phyloP scores from a whole-genome alignment of 2,888 invertebrate species.

The Charanyca ferruginea region DNA sequence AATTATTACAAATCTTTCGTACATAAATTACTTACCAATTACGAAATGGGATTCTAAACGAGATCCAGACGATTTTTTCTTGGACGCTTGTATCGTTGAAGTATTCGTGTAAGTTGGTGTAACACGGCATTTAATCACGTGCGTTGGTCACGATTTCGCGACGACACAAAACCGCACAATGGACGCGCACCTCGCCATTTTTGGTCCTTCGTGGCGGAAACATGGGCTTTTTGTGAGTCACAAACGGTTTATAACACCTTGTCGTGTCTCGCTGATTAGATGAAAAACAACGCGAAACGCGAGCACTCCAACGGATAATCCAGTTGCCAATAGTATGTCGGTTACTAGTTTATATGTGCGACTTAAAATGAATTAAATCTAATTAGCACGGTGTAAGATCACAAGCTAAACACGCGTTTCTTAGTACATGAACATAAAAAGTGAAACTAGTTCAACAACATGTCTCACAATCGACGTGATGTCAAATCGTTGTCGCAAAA shows the following conservation, averaged over 20 bases:
- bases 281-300: conserved; percentile 32
- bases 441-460: conserved; percentile 84
- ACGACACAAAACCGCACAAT: conserved; percentile 79
- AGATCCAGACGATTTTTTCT: conserved; percentile 59
- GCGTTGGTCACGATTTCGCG: conserved; percentile 69
- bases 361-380: conserved; percentile 71
- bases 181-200: conserved; percentile 78
- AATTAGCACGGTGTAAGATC: conserved; percentile 84
- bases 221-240: conserved; percentile 77
- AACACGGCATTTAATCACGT: conserved; percentile 80
- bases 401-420: conserved; percentile 86
- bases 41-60: conserved; percentile 74
- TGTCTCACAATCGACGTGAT: conserved; percentile 89
- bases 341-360: conserved; percentile 48
- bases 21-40: conserved; percentile 85
- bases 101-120: conserved; percentile 65
- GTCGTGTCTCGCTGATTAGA: conserved; percentile 71
- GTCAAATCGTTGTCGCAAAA: conserved; percentile 89
- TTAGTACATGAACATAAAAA: conserved; percentile 80
- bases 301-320: conserved; percentile 19
- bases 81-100: conserved; percentile 54
- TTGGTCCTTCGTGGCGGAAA: conserved; percentile 80
- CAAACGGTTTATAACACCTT: conserved; percentile 83
- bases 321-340: conserved; percentile 30
- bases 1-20: conserved; percentile 88